Base-by-base conservation (phyloP, 2,888 invertebrate genomes). In the Schrankia costaestrigalis region DNA sequence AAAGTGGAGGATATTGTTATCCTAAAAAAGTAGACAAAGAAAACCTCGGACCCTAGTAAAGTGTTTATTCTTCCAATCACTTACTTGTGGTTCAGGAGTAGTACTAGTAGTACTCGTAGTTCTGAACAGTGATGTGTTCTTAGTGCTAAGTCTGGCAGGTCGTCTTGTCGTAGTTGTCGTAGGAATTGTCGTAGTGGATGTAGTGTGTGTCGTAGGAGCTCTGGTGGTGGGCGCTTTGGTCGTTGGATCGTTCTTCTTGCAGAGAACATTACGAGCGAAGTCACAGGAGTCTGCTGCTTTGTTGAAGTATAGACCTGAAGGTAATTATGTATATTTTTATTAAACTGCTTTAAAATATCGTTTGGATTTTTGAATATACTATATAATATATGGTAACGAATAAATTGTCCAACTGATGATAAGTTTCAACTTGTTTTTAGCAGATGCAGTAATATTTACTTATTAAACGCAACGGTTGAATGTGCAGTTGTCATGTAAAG, bases 281-380 rank as follows among this genome's bases (percentile, higher is more conserved):
- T 97, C 97, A 65, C 97, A 97, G 0, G 97, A 96, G 72, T 97
- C 96, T 0, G 96, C 95, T 0, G 93, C 93, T 62, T 96, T 96
- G 83, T 97, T 97, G 83, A 97, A 97, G 70, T 93, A 95, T 6
- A 97, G 84, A 13, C 96, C 96, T 93, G 73, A 3, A 6, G 9
- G n/a, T 11, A 1, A 21, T 21, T 6, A n/a, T 3, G n/a, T n/a
- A 17, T 22, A 22, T 22, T 22, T 22, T 3, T 6, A 10, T 6
- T 10, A 3, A 3, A 22, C 11, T 25, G 4, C 17, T 17, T 17
- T 17, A 17, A n/a, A n/a, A n/a, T n/a, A n/a, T n/a, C n/a, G n/a
- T n/a, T n/a, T n/a, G n/a, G n/a, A n/a, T n/a, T n/a, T n/a, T n/a
- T n/a, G n/a, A n/a, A n/a, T n/a, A n/a, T n/a, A n/a, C n/a, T n/a